Conservation (phyloP, 2,113 vertebrate genomes). For the Gnathonemus longibarbis region DNA sequence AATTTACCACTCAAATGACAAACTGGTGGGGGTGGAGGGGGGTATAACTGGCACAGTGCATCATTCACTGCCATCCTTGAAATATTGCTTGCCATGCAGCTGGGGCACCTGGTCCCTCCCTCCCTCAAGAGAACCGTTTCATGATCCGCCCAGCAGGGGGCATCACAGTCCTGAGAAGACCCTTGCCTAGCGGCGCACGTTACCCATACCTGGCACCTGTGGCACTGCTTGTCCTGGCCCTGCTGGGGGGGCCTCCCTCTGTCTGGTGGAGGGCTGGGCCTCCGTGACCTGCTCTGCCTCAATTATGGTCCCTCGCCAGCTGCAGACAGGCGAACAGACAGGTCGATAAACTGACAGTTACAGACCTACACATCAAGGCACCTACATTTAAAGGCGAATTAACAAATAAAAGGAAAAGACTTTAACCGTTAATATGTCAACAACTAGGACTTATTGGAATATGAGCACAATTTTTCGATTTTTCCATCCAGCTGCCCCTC, state of each 20-base stretch:
- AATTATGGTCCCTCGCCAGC: conserved; percentile 84
- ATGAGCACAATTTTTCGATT: neutral
- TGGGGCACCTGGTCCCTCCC: neutral
- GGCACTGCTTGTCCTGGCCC: conserved; percentile 30
- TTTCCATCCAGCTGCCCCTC: neutral
- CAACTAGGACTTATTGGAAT: neutral
- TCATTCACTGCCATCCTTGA: neutral
- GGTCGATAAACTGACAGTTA: neutral
- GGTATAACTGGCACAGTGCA: neutral
- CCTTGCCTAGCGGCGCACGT: neutral
- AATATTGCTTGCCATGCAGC: neutral
- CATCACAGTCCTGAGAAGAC: neutral
- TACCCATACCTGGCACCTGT: conserved; percentile 59
- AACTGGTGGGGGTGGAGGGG: too few relatives aligned
- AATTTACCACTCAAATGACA: neutral
- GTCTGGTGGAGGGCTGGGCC: conserved; percentile 48
- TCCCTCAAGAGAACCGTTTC: neutral
- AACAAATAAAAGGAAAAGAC: neutral
- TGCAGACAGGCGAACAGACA: conserved; percentile 34
- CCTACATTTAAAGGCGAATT: neutral
- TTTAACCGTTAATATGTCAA: neutral
- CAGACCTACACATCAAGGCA: neutral
- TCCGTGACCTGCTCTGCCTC: conserved; percentile 72
- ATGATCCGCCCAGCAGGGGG: neutral
- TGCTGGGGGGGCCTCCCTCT: conserved; percentile 40